These are phyloP conservation scores for Ivindomyrus marchei DNA, from an alignment of 2,113 vertebrate genomes.

Conservation along the genomic window DNA sequence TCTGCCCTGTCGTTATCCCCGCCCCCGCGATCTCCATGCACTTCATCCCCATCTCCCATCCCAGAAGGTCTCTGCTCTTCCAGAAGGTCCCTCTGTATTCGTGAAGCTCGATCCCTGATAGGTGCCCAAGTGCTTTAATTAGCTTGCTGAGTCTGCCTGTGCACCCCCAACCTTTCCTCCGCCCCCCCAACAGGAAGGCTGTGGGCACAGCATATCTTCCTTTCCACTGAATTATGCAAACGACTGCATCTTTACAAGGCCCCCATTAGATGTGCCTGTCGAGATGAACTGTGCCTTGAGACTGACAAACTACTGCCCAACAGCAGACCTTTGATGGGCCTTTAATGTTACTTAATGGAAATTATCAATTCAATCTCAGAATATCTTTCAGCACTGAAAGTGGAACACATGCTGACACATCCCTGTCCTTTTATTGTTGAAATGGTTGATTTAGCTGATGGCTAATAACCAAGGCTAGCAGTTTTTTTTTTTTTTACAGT, in stretches of 20 bases:
- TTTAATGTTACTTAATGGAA: constrained; percentile 54
- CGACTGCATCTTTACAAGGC: constrained; percentile 24
- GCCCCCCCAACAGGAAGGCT: constrained; percentile 13
- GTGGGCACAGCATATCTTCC: background rate
- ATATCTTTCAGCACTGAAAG: constrained; percentile 29
- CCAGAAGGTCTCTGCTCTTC: background rate
- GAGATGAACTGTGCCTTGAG: constrained; percentile 26
- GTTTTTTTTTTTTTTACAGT: constrained; percentile 14
- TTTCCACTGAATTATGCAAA: constrained; percentile 29
- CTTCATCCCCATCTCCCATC: background rate
- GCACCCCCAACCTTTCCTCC: background rate
- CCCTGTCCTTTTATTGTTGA: constrained; percentile 24
- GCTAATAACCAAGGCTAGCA: constrained; percentile 11
- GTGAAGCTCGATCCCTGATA: constrained; percentile 31
- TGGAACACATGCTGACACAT: constrained; percentile 34
- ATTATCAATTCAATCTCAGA: constrained; percentile 49
- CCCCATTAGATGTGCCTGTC: constrained; percentile 37
- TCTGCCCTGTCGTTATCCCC: background rate
- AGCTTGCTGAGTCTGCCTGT: constrained; percentile 21
- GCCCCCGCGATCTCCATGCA: background rate
- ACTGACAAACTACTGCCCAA: constrained; percentile 50
- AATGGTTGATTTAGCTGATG: constrained; percentile 51
- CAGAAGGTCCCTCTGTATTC: constrained; percentile 20
- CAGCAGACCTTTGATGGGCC: constrained; percentile 42
- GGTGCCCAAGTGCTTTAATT: constrained; percentile 38